Evolutionary conservation across 2,113 vertebrate genomes (phyloP), one percentile per base, ranked within the genome.

Genomic region (Octodon degus): DNA sequence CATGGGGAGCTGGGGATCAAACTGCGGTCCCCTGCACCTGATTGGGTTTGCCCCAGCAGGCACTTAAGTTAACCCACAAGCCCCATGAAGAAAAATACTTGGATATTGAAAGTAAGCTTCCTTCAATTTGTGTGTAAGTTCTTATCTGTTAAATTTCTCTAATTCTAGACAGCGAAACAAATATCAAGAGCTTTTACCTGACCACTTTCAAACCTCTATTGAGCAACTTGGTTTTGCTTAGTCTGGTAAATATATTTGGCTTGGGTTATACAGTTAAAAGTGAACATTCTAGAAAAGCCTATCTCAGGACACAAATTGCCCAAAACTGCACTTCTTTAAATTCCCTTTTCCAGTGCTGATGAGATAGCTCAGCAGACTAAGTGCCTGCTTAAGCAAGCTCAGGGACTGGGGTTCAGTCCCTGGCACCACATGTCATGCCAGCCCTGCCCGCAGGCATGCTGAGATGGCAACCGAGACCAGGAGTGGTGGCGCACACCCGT

Each of bases 161-260:
- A 76, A 95, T 58, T 92, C 60, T 92, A 77, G 76, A 96, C 60
- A 90, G n/a, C 60, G 65, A 74, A 37, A 92, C 47, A 88, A 86
- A 82, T 50, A 43, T 79, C n/a, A 82, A 96, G 76, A 80, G 34
- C 43, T 95, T 16, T 84, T 74, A 50, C 17, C 32, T 92, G 68
- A 43, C 50, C 81, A 62, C 55, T 27, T 83, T 87, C 62, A 86
- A 67, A 43, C 82, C 27, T 30, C 30, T 37, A 30, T 68, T 68
- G 53, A 68, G 40, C 60, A 95, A 89, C 34, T n/a, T 81, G 30
- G 37, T 37, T 89, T 93, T 53, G 19, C 50, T 76, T 27, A 43
- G 24, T 47, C 24, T 47, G 74, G 74, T 27, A 24, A 76, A 76
- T 40, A 43, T 76, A 76, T 43, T 2, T 43, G 37, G 72, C 72